phyloP scores from a whole-genome alignment of 2,113 vertebrate genomes.

The Platycercus adscitus region DNA sequence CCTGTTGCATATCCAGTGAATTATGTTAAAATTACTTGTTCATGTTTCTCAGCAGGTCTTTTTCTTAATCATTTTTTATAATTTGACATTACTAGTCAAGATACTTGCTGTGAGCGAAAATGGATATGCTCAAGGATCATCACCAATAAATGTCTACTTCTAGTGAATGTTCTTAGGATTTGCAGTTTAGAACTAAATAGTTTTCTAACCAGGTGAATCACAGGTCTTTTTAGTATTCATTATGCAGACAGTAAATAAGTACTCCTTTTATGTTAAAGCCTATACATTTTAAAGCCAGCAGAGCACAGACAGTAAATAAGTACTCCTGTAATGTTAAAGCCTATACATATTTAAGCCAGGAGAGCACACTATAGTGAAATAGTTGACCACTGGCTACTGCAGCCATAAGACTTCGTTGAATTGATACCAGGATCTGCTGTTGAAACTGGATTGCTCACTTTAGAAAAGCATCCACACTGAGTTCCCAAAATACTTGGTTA shows the following conservation, averaged over 20 bases:
- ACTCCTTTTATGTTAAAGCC: neutral
- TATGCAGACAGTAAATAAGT: neutral
- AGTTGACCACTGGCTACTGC: neutral
- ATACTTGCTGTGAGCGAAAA: neutral
- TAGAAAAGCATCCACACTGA: neutral
- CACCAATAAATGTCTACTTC: neutral
- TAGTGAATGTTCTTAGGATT: neutral
- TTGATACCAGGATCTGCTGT: neutral
- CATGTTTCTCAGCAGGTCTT: neutral
- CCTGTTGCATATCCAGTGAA: neutral
- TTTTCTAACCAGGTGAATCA: neutral
- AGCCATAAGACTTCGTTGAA: neutral
- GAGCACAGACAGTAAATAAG: neutral
- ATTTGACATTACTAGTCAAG: neutral
- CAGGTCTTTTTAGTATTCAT: neutral
- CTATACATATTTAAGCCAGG: neutral
- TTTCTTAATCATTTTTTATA: neutral
- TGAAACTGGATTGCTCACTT: neutral
- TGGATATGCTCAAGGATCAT: neutral
- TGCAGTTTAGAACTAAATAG: neutral
- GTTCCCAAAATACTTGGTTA: neutral
- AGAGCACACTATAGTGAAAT: neutral
- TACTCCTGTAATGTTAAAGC: neutral
- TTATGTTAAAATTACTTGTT: neutral
- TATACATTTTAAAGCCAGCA: neutral